Conservation (phyloP, 2,113 vertebrate genomes). For the Lampris megalopsis region DNA sequence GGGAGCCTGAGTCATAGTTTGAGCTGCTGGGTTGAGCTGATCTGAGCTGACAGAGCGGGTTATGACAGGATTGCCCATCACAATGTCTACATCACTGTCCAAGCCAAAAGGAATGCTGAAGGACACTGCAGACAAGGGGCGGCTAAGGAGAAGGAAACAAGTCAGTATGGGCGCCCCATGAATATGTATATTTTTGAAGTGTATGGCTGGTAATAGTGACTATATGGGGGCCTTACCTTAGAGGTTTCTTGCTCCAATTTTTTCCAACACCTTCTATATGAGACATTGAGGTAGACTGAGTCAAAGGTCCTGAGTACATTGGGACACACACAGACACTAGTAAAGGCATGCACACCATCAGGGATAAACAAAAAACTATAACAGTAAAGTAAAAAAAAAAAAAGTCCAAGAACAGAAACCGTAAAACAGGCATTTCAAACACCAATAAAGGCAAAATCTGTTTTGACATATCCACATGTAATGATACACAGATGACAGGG, state of each 20-base stretch:
- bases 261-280: conserved; percentile 91
- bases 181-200: neutral
- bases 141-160: conserved; percentile 67
- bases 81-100: conserved; percentile 93
- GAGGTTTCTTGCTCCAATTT: conserved; percentile 88
- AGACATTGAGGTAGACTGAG: conserved; percentile 92
- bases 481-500: conserved; percentile 25
- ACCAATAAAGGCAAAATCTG: conserved; percentile 12
- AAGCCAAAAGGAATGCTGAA: conserved; percentile 96
- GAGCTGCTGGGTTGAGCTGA: conserved; percentile 82
- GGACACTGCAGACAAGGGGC: conserved; percentile 90
- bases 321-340: conserved; percentile 64
- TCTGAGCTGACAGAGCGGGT: conserved; percentile 91
- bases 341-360: conserved; percentile 74
- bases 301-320: conserved; percentile 85
- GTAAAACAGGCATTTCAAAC: neutral
- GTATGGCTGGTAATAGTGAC: neutral
- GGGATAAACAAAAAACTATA: conserved; percentile 51
- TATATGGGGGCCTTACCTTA: conserved; percentile 78
- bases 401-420: conserved; percentile 8
- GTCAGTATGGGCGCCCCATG: conserved; percentile 21
- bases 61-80: conserved; percentile 92
- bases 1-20: conserved; percentile 55
- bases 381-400: conserved; percentile 25
- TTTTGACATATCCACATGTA: neutral